Base-by-base conservation (phyloP, 1,140 invertebrate species). In the Panagrolaimus sp. region DNA sequence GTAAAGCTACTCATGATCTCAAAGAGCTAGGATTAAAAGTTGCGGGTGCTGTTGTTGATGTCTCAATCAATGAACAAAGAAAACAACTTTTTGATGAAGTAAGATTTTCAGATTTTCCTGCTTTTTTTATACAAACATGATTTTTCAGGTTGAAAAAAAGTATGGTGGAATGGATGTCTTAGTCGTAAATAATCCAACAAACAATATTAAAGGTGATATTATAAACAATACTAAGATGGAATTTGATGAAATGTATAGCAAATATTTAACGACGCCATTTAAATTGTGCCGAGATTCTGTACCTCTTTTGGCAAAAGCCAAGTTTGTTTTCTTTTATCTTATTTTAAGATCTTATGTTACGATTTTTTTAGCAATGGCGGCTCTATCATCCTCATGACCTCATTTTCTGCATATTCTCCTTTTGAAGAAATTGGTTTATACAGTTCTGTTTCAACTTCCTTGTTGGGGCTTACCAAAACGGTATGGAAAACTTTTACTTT, bases 391-490 rank as follows among this genome's bases (percentile, higher is more conserved):
- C 58, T 86, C 38, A 78, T 84, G 17, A 90, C 92, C 17, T 96
- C 93, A 3, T 90, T 96, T 74, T 89, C 88, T 68, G 94, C 88
- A 21, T 92, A 90, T 84, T 88, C 90, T 71, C 90, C 91, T 28
- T 88, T 93, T 79, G 82, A 85, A 91, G 75, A 90, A 5, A 83
- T 96, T 65, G 92, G 92, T 28, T 87, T 90, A 8, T 97, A 97
- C 84, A 92, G 90, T 45, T 89, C 96, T 0, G 94, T 91, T 77
- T 96, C 97, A 86, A 96, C 94, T 8, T 88, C 93, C 24, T 84
- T 97, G 9, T 83, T 97, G 62, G 92, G 91, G 4, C 78, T 97
- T 21, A 90, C 89, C 0, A 94, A 94, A 85, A 89, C 89, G 8
- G 87, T 90, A n/a, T 88, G 91, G 12, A 21, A 43, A 7, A 64